Evolutionary conservation across 2,888 invertebrate genomes (phyloP).

Genomic region (Agrotis ipsilon): DNA sequence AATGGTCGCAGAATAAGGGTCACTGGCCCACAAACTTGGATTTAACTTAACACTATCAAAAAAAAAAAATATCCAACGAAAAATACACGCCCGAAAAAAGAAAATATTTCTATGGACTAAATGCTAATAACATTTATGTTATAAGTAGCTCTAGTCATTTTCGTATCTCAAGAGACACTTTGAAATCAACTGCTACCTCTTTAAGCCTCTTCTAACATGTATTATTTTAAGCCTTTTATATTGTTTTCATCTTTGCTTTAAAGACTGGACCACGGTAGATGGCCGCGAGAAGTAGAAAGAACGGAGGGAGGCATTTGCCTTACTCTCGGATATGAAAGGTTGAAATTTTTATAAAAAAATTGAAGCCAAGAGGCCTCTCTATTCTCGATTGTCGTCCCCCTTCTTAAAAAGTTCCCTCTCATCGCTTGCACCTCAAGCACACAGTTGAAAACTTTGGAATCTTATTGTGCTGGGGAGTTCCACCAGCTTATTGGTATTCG

Average conservation of each 20-base stretch:
- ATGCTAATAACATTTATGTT: background rate
- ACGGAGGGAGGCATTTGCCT: too few species aligned
- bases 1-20: too few species aligned
- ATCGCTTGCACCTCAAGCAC: conserved; percentile 49
- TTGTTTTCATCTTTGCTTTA: background rate
- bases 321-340: too few species aligned
- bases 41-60: too few species aligned
- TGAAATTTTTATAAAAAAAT: too few species aligned
- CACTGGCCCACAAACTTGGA: too few species aligned
- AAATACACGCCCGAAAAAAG: too few species aligned
- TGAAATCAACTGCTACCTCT: background rate
- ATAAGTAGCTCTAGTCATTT: background rate
- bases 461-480: conserved; percentile 71
- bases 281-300: too few species aligned
- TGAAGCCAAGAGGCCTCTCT: background rate
- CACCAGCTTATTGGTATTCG: conserved; percentile 73
- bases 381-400: rapidly evolving
- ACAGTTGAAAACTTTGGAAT: conserved; percentile 70
- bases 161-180: background rate
- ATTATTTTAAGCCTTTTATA: background rate
- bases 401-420: conserved; percentile 13
- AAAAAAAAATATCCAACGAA: too few species aligned
- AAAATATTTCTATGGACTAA: too few species aligned
- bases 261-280: too few species aligned
- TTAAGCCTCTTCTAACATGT: background rate